phyloP scores from a whole-genome alignment of 2,797 vertebrate species.

The Brotula barbata region DNA sequence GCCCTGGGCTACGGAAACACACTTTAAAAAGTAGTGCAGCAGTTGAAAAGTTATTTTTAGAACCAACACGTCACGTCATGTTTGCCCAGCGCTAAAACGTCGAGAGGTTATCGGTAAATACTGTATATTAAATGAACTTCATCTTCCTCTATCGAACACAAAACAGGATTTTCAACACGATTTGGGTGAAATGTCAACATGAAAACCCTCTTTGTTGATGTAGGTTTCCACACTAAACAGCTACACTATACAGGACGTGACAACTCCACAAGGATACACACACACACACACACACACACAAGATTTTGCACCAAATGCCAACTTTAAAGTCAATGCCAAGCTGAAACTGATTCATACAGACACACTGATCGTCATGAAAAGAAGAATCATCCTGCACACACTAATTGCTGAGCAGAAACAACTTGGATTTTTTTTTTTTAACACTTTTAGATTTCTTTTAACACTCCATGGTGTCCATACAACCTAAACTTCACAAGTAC shows the following conservation, averaged over 20 bases:
- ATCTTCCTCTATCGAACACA: too few relatives aligned
- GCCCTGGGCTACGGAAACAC: conserved; percentile 34
- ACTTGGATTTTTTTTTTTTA: background rate
- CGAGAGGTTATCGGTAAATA: conserved; percentile 4
- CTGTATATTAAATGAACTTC: background rate
- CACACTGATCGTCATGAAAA: background rate
- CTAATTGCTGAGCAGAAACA: conserved; percentile 12
- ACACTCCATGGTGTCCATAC: conserved; percentile 12
- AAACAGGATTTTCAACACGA: background rate
- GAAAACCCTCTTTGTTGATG: conserved; percentile 11
- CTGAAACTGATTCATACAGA: conserved; percentile 1
- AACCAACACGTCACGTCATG: conserved; percentile 19
- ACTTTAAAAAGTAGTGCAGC: conserved; percentile 41
- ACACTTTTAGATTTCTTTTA: too few relatives aligned
- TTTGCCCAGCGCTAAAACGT: background rate
- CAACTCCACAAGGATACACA: conserved; percentile 23
- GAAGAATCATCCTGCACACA: background rate
- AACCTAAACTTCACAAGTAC: conserved; percentile 23
- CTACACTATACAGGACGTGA: too few relatives aligned
- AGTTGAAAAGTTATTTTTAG: conserved; percentile 48
- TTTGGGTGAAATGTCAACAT: conserved; percentile 21
- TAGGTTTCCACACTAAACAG: too few relatives aligned
- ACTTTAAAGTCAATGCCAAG: background rate
- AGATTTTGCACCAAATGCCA: background rate
- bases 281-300: conserved; percentile 11